phyloP scores from a whole-genome alignment of 2,888 invertebrate species.

The Neuroscelio doddi region DNA sequence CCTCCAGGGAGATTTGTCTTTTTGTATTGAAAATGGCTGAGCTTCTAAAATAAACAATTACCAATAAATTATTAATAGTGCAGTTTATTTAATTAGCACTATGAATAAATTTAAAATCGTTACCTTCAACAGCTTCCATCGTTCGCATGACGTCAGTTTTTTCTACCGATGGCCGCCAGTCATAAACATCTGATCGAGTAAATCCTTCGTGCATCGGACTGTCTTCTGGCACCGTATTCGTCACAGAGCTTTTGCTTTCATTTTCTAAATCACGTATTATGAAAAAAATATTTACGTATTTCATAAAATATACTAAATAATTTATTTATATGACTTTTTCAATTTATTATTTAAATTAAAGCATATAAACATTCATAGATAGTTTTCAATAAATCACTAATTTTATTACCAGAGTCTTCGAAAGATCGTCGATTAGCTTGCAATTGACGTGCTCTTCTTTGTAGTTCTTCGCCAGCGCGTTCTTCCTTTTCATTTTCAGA shows the following conservation, averaged over 20 bases:
- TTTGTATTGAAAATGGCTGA: conserved; percentile 77
- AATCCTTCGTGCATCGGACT: conserved; percentile 75
- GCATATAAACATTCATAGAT: too few species aligned
- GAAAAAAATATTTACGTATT: not conserved
- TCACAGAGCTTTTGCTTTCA: conserved; percentile 79
- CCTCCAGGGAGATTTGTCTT: conserved; percentile 85
- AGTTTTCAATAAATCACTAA: conserved; percentile 6
- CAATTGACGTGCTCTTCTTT: conserved; percentile 78
- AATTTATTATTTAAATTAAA: not conserved
- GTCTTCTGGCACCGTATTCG: conserved; percentile 85
- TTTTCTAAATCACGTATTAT: conserved; percentile 76
- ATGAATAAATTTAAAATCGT: too few species aligned
- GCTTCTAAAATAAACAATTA: conserved; percentile 74
- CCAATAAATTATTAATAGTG: not conserved
- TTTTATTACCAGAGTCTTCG: conserved; percentile 84
- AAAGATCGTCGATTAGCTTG: conserved; percentile 84
- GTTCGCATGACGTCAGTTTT: conserved; percentile 88
- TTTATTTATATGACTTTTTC: too few species aligned
- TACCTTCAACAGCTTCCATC: conserved; percentile 91
- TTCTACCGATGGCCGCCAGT: conserved; percentile 88
- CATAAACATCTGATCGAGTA: conserved; percentile 76
- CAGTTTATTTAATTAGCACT: not conserved
- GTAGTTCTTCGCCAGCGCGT: conserved; percentile 80
- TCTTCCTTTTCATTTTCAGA: conserved; percentile 89
- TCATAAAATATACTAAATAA: too few species aligned